Percentiles rank a stretch among this genome's conserved stretches.
Evolutionary conservation across 2,797 vertebrate species (phyloP).

Genomic region (Pristis pectinata): DNA sequence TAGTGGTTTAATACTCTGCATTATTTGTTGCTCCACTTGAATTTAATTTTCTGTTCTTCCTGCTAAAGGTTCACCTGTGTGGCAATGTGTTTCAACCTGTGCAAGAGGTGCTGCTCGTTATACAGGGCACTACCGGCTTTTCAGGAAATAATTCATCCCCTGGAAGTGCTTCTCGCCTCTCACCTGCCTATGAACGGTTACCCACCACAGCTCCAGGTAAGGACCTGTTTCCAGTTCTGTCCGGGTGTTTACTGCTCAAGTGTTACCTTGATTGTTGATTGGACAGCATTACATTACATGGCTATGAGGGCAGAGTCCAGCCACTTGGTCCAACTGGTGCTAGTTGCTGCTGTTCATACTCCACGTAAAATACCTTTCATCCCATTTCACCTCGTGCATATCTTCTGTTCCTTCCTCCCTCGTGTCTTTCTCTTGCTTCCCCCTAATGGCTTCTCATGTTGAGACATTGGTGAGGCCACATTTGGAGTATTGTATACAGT

Average conservation of each 20-base stretch:
- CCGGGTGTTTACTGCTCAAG: background rate
- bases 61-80: constrained; percentile 70
- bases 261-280: background rate
- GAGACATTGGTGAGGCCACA: no score
- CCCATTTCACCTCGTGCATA: background rate
- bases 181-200: constrained; percentile 54
- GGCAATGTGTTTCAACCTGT: constrained; percentile 69
- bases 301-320: background rate
- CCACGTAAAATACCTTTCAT: background rate
- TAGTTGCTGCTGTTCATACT: no score
- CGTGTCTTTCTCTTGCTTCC: background rate
- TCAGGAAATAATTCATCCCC: constrained; percentile 61
- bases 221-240: constrained; percentile 40
- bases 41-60: background rate
- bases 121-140: constrained; percentile 70
- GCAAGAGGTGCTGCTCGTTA: constrained; percentile 63
- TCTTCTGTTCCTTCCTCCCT: background rate
- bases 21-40: background rate
- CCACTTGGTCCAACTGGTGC: background rate
- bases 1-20: background rate
- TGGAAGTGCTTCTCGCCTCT: constrained; percentile 62
- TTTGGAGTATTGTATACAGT: no score
- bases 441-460: background rate
- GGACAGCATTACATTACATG: background rate
- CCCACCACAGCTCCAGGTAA: constrained; percentile 70